These are phyloP conservation scores for Poecilia wingei DNA, from an alignment of 2,797 vertebrate species.

Conservation along the genomic window DNA sequence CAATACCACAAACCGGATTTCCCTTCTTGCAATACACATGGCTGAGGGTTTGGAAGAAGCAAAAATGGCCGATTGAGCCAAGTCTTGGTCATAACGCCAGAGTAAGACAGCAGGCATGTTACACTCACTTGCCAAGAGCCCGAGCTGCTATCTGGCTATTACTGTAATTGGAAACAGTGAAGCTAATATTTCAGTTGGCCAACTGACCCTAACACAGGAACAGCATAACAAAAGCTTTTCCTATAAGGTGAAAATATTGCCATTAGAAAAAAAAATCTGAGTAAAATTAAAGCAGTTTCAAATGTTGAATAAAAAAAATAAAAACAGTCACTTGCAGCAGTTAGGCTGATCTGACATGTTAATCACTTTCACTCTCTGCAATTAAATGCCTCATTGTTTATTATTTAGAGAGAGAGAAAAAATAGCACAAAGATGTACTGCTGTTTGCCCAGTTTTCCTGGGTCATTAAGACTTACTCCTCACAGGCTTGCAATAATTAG, in stretches of 20 bases:
- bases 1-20: slow-evolving; percentile 77
- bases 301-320: slow-evolving; percentile 51
- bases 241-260: slow-evolving; percentile 16
- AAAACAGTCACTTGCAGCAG: slow-evolving; percentile 7
- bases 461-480: slow-evolving; percentile 87
- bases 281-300: slow-evolving; percentile 7
- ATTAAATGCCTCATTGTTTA: slow-evolving; percentile 55
- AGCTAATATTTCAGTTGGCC: slow-evolving; percentile 51
- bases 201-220: slow-evolving; percentile 14
- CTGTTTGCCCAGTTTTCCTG: slow-evolving; percentile 50
- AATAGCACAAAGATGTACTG: slow-evolving; percentile 42
- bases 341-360: slow-evolving; percentile 18
- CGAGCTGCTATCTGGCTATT: slow-evolving; percentile 34
- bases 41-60: slow-evolving; percentile 57
- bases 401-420: slow-evolving; percentile 29
- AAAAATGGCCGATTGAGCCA: slow-evolving; percentile 42
- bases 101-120: slow-evolving; percentile 35
- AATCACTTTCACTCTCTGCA: slow-evolving; percentile 25
- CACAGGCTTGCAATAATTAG: slow-evolving; percentile 83
- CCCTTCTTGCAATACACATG: slow-evolving; percentile 64
- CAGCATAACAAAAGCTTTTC: slow-evolving; percentile 38
- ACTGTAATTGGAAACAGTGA: slow-evolving; percentile 48
- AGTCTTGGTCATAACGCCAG: slow-evolving; percentile 44
- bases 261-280: slow-evolving; percentile 2
- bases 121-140: slow-evolving; percentile 34